Conservation (phyloP, 2,113 vertebrate species). For the Malurus alboscapulatus region DNA sequence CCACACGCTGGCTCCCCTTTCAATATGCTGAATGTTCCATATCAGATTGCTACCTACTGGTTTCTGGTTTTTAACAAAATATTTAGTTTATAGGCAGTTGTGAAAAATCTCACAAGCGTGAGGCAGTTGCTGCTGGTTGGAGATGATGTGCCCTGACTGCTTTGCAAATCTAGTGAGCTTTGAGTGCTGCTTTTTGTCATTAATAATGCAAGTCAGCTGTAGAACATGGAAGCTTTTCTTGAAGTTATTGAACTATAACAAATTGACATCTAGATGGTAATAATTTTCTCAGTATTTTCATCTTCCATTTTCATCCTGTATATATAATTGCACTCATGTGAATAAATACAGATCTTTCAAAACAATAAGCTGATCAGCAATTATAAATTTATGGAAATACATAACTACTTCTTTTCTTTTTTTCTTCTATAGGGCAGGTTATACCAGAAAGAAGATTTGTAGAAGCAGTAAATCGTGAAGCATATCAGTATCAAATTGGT, state of each 20-base stretch:
- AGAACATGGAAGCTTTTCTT: not conserved
- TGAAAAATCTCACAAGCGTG: not conserved
- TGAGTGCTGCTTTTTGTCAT: not conserved
- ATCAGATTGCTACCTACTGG: not conserved
- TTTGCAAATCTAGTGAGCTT: not conserved
- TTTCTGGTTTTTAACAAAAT: not conserved
- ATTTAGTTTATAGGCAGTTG: not conserved
- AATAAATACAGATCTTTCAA: not conserved
- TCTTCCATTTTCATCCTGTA: not conserved
- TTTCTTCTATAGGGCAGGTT: conserved; percentile 72
- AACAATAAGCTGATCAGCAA: not conserved
- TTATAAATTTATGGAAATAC: not conserved
- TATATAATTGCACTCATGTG: not conserved
- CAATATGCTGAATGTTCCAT: not conserved
- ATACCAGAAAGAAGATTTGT: conserved; percentile 84
- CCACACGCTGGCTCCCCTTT: not conserved
- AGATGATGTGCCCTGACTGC: not conserved
- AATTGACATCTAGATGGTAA: not conserved
- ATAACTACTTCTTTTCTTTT: not conserved
- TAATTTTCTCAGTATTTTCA: not conserved
- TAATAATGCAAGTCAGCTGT: not conserved
- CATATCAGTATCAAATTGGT: conserved; percentile 80
- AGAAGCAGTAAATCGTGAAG: conserved; percentile 76
- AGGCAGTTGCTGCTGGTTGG: not conserved
- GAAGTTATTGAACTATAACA: not conserved